Percentiles rank a stretch among this genome's conserved stretches.
Evolutionary conservation across 53 echinoderm and acorn worm species (phyloP).

Genomic region (Antedon mediterranea): DNA sequence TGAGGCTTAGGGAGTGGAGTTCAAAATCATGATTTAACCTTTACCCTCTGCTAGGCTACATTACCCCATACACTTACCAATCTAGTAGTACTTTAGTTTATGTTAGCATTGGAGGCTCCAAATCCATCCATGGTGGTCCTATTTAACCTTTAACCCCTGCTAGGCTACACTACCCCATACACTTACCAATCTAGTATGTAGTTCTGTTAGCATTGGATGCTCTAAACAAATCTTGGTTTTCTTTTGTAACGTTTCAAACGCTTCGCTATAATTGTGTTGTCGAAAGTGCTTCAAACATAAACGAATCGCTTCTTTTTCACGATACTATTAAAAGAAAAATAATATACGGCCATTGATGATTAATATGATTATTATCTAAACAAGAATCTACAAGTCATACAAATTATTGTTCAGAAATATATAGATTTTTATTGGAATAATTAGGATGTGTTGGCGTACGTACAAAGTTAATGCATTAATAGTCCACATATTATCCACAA

Average conservation of each 20-base stretch:
- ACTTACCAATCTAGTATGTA: conserved; percentile 73
- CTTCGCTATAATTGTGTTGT: conserved; percentile 89
- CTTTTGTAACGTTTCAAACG: conserved; percentile 74
- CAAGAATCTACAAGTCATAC: not conserved
- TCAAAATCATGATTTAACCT: too few relatives aligned
- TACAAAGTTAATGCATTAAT: too few relatives aligned
- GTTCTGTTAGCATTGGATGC: conserved; percentile 73
- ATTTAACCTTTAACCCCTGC: too few relatives aligned
- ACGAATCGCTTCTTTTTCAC: conserved; percentile 74
- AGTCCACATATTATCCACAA: too few relatives aligned
- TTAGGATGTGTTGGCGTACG: too few relatives aligned
- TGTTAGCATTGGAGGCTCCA: conserved; percentile 81
- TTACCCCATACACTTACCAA: conserved; percentile 68
- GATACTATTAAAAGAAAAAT: conserved; percentile 25
- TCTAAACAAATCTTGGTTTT: conserved; percentile 61
- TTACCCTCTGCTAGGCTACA: too few relatives aligned
- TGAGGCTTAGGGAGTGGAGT: too few relatives aligned
- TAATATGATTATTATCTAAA: not conserved
- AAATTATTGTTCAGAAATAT: not conserved
- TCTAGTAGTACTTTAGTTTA: conserved; percentile 64
- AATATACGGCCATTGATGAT: not conserved
- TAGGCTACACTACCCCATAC: too few relatives aligned
- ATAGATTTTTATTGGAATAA: too few relatives aligned
- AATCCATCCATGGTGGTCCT: conserved; percentile 45
- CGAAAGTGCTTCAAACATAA: conserved; percentile 81